Evolutionary conservation across 2,797 vertebrate species (phyloP).

Genomic region (Oreochromis mossambicus): DNA sequence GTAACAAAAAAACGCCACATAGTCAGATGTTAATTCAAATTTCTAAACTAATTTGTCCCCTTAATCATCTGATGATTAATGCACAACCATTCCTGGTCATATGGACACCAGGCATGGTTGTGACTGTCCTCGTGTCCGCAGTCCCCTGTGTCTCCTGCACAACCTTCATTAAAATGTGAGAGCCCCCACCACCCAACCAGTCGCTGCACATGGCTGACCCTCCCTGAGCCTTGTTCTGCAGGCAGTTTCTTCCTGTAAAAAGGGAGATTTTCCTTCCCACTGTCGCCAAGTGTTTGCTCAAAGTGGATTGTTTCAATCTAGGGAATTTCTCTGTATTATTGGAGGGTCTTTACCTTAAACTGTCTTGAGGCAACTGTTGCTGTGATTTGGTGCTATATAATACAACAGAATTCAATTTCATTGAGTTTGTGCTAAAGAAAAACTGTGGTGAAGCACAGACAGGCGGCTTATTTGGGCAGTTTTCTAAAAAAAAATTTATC

Average conservation of each 20-base stretch:
- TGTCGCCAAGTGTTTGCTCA: background rate
- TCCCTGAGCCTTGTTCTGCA: background rate
- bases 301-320: background rate
- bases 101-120: background rate
- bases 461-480: background rate
- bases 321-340: background rate
- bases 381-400: background rate
- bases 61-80: background rate
- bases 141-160: background rate
- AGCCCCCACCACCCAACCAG: accelerated
- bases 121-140: accelerated
- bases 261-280: accelerated
- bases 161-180: background rate
- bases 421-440: background rate
- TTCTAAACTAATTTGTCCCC: background rate
- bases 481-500: background rate
- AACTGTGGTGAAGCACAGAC: background rate
- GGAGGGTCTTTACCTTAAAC: background rate
- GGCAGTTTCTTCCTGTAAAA: background rate
- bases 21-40: accelerated
- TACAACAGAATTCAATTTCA: accelerated
- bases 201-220: background rate
- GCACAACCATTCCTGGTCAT: accelerated
- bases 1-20: accelerated
- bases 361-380: accelerated